Conservation (phyloP, 2,888 invertebrate species). For the Caenorhabditis drosophilae region DNA sequence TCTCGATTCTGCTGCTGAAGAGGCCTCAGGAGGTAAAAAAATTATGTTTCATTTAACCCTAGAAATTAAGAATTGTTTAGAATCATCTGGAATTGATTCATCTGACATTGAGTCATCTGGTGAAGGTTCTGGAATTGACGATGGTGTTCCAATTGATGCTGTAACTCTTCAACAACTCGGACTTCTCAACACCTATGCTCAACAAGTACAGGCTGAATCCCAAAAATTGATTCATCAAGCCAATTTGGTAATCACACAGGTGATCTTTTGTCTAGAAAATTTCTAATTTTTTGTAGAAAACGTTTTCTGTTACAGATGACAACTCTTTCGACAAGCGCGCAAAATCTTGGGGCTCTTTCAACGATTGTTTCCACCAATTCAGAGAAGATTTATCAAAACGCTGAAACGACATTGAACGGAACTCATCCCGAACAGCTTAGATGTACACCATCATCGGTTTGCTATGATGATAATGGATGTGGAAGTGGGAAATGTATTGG, state of each 20-base stretch:
- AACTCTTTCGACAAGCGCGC: constrained; percentile 29
- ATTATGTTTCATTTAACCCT: no score
- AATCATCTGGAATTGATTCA: neutral
- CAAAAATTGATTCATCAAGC: constrained; percentile 36
- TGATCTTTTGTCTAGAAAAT: neutral
- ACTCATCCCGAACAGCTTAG: constrained; percentile 5
- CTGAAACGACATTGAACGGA: neutral
- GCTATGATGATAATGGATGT: constrained; percentile 30
- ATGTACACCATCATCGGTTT: constrained; percentile 20
- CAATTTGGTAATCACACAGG: constrained; percentile 27
- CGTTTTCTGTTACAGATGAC: constrained; percentile 21
- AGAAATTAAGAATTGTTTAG: no score
- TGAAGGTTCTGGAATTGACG: constrained; percentile 18
- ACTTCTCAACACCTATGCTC: constrained; percentile 23
- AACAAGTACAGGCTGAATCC: constrained; percentile 25
- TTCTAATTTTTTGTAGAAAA: neutral
- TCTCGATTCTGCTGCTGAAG: no score
- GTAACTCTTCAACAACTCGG: constrained; percentile 26
- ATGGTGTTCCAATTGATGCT: constrained; percentile 6
- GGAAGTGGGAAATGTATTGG: constrained; percentile 37
- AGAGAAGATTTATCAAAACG: constrained; percentile 23
- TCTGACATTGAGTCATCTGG: constrained; percentile 10
- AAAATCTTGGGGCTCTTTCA: constrained; percentile 24
- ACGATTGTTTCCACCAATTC: constrained; percentile 24
- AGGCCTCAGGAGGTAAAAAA: no score